Percentiles rank a stretch among this genome's conserved stretches.
phyloP scores from a whole-genome alignment of 1,140 invertebrate genomes.

The Neotoxoptera formosana region DNA sequence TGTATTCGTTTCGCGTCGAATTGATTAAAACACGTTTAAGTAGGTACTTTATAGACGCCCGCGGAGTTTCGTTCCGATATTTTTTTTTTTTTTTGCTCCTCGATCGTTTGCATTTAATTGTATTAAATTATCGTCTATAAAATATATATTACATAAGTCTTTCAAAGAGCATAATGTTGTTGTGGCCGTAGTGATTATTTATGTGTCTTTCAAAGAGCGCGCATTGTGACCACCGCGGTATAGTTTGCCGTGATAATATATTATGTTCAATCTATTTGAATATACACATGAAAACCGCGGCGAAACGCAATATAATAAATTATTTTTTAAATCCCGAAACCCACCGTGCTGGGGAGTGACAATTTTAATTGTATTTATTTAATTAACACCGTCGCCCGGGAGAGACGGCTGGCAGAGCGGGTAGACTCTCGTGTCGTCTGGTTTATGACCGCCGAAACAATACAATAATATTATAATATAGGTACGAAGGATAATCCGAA shows the following conservation, averaged over 20 bases:
- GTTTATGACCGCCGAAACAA: slow-evolving; percentile 41
- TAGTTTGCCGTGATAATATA: slow-evolving; percentile 12
- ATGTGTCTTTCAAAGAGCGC: not conserved
- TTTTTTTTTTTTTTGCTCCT: no score
- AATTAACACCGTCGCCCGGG: slow-evolving; percentile 29
- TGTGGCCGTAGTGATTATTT: not conserved
- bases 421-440: slow-evolving; percentile 3
- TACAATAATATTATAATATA: slow-evolving; percentile 10
- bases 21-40: not conserved
- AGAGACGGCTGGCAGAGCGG: no score
- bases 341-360: not conserved
- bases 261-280: slow-evolving; percentile 23
- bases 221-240: not conserved
- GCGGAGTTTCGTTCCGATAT: not conserved
- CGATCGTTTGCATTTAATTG: not conserved
- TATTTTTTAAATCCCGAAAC: slow-evolving; percentile 22
- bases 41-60: not conserved
- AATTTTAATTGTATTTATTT: slow-evolving; percentile 54
- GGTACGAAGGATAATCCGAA: slow-evolving; percentile 15
- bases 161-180: not conserved
- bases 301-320: slow-evolving; percentile 9
- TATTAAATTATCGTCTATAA: slow-evolving; percentile 24
- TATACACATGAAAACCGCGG: not conserved
- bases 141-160: no score
- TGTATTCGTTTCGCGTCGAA: not conserved